Conservation (phyloP, 2,113 vertebrate genomes). For the Struthidea cinerea region DNA sequence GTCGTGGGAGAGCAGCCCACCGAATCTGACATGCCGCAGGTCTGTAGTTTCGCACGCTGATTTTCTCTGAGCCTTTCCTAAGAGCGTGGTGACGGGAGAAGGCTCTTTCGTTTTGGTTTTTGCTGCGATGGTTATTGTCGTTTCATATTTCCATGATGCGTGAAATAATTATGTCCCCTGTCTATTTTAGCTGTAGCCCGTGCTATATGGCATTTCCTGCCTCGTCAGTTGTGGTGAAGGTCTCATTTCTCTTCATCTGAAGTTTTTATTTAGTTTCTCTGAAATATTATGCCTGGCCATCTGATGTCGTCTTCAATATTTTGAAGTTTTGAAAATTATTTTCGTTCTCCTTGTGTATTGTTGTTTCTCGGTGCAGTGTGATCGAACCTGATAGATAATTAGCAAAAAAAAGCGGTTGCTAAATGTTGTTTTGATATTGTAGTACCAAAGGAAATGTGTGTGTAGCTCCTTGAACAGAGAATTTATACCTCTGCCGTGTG, state of each 20-base stretch:
- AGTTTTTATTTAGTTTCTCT: not conserved
- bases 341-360: not conserved
- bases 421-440: not conserved
- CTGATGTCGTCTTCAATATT: not conserved
- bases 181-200: too few species aligned
- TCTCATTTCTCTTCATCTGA: not conserved
- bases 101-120: too few species aligned
- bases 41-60: not conserved
- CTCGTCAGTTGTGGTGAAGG: not conserved
- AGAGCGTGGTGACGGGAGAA: too few species aligned
- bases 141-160: too few species aligned
- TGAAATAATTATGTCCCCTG: too few species aligned
- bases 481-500: not conserved
- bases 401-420: not conserved
- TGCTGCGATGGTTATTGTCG: too few species aligned
- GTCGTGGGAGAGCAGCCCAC: fast-evolving
- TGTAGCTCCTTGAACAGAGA: not conserved
- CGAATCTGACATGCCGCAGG: not conserved
- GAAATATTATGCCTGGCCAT: not conserved
- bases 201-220: too few species aligned
- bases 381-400: not conserved
- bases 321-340: not conserved
- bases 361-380: not conserved
- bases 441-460: not conserved
- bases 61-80: too few species aligned